Evolutionary conservation across 37 sponge, comb jelly and placozoan species (phyloP).

Genomic region (Hexactinellida sp.): DNA sequence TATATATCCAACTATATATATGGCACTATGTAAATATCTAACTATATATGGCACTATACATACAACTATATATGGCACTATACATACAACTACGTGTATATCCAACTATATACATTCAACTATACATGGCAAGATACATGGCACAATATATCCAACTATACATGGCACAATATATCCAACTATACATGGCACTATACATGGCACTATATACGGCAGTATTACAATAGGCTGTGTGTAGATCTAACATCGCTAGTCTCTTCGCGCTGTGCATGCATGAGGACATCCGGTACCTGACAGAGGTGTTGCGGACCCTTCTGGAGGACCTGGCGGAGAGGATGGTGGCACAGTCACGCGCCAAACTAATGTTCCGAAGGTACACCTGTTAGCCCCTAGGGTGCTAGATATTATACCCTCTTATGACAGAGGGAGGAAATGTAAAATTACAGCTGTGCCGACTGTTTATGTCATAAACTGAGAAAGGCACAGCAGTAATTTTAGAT

Average conservation of each 20-base stretch:
- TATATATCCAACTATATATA: too few relatives aligned
- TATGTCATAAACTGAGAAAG: too few relatives aligned
- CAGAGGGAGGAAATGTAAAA: too few relatives aligned
- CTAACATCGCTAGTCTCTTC: conserved; percentile 67
- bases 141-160: background rate
- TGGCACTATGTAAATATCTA: background rate
- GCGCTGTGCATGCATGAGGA: conserved; percentile 56
- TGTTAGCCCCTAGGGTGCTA: too few relatives aligned
- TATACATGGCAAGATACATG: background rate
- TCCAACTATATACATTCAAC: background rate
- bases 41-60: too few relatives aligned
- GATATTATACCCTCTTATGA: background rate
- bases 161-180: background rate
- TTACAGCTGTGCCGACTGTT: too few relatives aligned
- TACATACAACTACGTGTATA: background rate
- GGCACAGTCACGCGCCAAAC: conserved; percentile 41
- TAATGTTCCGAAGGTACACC: conserved; percentile 74
- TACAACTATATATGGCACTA: too few relatives aligned
- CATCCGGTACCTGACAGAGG: conserved; percentile 71
- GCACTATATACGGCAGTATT: background rate
- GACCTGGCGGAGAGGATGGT: conserved; percentile 48
- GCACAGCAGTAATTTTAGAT: too few relatives aligned
- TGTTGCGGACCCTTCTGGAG: conserved; percentile 33
- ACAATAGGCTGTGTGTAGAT: conserved; percentile 25
- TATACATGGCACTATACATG: background rate